Percentiles rank a stretch among this genome's conserved stretches.
Evolutionary conservation across 2,888 invertebrate genomes (phyloP).

Genomic region (Cenopis cana): DNA sequence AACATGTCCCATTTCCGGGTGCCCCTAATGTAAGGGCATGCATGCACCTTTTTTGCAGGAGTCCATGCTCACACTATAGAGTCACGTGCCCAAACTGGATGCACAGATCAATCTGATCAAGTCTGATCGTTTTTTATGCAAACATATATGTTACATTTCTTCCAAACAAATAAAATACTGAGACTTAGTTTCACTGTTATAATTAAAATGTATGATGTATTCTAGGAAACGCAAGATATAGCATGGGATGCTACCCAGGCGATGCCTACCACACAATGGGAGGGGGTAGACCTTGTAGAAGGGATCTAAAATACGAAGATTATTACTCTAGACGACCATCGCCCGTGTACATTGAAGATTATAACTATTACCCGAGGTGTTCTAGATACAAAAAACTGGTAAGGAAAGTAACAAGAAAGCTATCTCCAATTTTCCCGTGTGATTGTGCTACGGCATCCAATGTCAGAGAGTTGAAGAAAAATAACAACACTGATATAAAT

Average conservation of each 20-base stretch:
- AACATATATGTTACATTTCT: too few relatives aligned
- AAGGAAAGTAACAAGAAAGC: slow-evolving; percentile 58
- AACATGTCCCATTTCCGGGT: too few relatives aligned
- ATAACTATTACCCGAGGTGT: slow-evolving; percentile 11
- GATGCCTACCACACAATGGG: background rate
- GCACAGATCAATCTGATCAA: too few relatives aligned
- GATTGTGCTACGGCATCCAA: slow-evolving; percentile 52
- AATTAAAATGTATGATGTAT: background rate
- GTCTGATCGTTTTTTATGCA: too few relatives aligned
- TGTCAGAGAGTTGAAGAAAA: background rate
- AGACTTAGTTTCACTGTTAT: background rate
- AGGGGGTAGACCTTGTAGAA: slow-evolving; percentile 6
- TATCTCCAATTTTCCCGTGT: slow-evolving; percentile 67
- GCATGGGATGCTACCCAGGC: slow-evolving; percentile 1
- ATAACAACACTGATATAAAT: background rate
- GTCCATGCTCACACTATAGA: too few relatives aligned
- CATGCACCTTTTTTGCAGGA: too few relatives aligned
- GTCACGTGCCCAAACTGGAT: too few relatives aligned
- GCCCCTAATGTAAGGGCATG: too few relatives aligned
- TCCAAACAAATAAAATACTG: too few relatives aligned
- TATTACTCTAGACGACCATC: slow-evolving; percentile 64
- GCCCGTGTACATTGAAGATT: slow-evolving; percentile 68
- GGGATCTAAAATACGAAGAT: slow-evolving; percentile 46
- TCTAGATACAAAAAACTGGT: slow-evolving; percentile 50
- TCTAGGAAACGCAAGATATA: slow-evolving; percentile 17